These are phyloP conservation scores for Cremastobaeus sp. DNA, from an alignment of 2,888 invertebrate species.

Conservation along the genomic window DNA sequence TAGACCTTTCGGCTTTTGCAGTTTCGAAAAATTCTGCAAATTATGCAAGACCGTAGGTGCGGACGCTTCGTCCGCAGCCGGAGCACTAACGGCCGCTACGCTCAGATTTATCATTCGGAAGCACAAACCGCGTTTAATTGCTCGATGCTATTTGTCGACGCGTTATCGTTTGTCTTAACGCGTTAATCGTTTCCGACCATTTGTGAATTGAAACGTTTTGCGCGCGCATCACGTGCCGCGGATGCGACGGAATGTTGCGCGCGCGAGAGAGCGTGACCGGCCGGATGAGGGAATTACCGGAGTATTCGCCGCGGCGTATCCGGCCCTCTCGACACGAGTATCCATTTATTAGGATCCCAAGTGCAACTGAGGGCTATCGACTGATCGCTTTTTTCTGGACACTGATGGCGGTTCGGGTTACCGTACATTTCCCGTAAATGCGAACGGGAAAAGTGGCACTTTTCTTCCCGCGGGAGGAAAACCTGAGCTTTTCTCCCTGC, in stretches of 20 bases:
- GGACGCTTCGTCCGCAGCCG: no score
- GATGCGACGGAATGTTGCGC: conserved; percentile 63
- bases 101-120: conserved; percentile 8
- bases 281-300: conserved; percentile 60
- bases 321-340: conserved; percentile 58
- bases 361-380: conserved; percentile 49
- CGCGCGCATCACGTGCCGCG: conserved; percentile 62
- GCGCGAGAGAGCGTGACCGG: conserved; percentile 61
- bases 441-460: no score
- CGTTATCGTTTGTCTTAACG: conserved; percentile 61
- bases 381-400: conserved; percentile 23
- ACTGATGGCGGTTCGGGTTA: neutral
- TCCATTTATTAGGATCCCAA: conserved; percentile 57
- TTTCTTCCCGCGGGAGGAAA: no score
- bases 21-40: no score
- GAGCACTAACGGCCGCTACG: no score
- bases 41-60: no score
- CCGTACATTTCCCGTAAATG: no score
- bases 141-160: conserved; percentile 46
- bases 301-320: conserved; percentile 58
- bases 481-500: no score
- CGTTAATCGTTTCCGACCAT: conserved; percentile 62
- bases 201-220: conserved; percentile 65
- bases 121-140: conserved; percentile 42
- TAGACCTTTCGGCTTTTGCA: no score